Conservation (phyloP, 2,797 vertebrate species). For the Eutrigla gurnardus region DNA sequence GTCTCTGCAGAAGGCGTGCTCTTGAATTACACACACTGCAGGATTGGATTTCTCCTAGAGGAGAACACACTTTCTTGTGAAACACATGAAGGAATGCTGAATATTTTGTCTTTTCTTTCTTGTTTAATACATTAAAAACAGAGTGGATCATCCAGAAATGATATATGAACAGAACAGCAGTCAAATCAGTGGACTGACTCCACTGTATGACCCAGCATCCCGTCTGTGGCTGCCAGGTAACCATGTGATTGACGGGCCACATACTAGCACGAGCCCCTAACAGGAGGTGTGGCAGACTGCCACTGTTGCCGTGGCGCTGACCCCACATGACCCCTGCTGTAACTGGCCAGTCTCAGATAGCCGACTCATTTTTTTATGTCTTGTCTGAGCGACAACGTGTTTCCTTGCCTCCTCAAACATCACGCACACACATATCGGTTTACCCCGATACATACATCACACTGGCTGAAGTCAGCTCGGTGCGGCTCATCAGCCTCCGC, state of each 20-base stretch:
- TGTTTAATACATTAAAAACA: background rate
- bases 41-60: constrained; percentile 26
- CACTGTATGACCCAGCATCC: background rate
- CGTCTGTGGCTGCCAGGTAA: constrained; percentile 45
- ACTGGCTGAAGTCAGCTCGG: background rate
- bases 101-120: background rate
- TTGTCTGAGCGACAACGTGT: constrained; percentile 63
- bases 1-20: background rate
- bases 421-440: constrained; percentile 40
- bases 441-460: constrained; percentile 21
- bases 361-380: constrained; percentile 74
- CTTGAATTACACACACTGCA: constrained; percentile 25
- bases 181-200: background rate
- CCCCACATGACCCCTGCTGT: constrained; percentile 67
- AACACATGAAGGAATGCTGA: background rate
- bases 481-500: constrained; percentile 48
- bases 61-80: constrained; percentile 3
- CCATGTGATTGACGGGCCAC: constrained; percentile 66
- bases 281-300: constrained; percentile 54
- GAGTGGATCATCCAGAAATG: background rate
- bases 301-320: constrained; percentile 60
- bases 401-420: constrained; percentile 3
- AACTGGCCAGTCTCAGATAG: constrained; percentile 63
- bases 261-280: constrained; percentile 20
- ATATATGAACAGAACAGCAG: background rate